Percentiles rank a stretch among this genome's conserved stretches.
Evolutionary conservation across 2,797 vertebrate species (phyloP).

Genomic region (Schizopygopsis malacanthus): DNA sequence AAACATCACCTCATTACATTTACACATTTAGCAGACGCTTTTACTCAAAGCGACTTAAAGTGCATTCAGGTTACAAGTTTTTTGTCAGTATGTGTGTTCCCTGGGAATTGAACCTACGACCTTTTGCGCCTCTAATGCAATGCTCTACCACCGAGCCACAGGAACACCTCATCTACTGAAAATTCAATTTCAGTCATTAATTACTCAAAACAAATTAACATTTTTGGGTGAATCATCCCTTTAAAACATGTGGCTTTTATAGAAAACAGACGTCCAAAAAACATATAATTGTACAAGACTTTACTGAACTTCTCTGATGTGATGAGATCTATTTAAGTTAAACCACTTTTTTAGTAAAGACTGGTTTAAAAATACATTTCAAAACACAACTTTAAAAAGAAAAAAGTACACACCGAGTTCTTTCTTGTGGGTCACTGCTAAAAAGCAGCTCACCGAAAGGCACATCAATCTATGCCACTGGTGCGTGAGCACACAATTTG

Average conservation of each 20-base stretch:
- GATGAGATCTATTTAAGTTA: not conserved
- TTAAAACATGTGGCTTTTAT: not conserved
- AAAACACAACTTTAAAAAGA: not conserved
- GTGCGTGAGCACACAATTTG: slow-evolving; percentile 8
- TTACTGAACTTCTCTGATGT: not conserved
- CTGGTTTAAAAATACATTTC: slow-evolving; percentile 14
- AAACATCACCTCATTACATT: not conserved
- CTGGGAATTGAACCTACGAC: too few species aligned
- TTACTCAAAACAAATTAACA: not conserved
- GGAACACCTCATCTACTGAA: not conserved
- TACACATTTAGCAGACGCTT: too few species aligned
- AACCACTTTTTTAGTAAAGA: not conserved
- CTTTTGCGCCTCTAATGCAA: too few species aligned
- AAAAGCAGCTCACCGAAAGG: slow-evolving; percentile 15
- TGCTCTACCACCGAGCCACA: too few species aligned
- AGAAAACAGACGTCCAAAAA: not conserved
- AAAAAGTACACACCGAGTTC: not conserved
- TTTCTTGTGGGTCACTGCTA: slow-evolving; percentile 18
- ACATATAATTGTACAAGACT: not conserved
- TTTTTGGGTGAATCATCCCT: not conserved
- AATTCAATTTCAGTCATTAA: not conserved
- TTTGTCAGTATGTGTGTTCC: too few species aligned
- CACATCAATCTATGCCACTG: slow-evolving; percentile 19
- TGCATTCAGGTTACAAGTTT: too few species aligned
- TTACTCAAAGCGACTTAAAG: too few species aligned